Percentiles rank a stretch among this genome's conserved stretches.
Evolutionary conservation across 1,140 invertebrate species (phyloP).

Genomic region (Camponotus floridanus): DNA sequence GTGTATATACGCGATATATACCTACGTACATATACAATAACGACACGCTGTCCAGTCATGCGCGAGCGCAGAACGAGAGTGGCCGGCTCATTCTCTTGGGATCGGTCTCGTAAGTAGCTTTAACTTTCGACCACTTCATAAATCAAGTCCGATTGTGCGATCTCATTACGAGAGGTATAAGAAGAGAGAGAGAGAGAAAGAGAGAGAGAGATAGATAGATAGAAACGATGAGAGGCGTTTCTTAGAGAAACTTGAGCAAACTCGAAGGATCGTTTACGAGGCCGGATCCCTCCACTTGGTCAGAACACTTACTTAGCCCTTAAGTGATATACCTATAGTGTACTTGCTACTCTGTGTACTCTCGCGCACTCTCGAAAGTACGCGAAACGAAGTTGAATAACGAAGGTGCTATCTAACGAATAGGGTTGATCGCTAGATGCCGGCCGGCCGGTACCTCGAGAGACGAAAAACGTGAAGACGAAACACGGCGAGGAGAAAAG

Average conservation of each 20-base stretch:
- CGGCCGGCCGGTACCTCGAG: conserved; percentile 63
- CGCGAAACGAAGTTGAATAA: conserved; percentile 76
- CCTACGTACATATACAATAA: conserved; percentile 39
- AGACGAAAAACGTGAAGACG: conserved; percentile 18
- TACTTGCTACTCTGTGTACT: conserved; percentile 72
- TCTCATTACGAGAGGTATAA: not conserved
- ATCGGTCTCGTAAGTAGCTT: conserved; percentile 67
- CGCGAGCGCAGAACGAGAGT: conserved; percentile 68
- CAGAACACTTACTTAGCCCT: conserved; percentile 64
- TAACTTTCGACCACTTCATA: conserved; percentile 40
- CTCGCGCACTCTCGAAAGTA: conserved; percentile 64
- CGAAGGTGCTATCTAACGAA: conserved; percentile 82
- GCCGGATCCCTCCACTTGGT: conserved; percentile 54
- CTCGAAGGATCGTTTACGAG: conserved; percentile 53
- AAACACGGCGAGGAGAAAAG: conserved; percentile 48
- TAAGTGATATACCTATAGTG: conserved; percentile 65
- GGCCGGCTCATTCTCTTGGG: conserved; percentile 73
- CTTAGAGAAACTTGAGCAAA: not conserved
- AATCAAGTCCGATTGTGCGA: conserved; percentile 39
- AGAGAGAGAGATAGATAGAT: not conserved
- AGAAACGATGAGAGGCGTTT: not conserved
- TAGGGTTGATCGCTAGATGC: conserved; percentile 76
- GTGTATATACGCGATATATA: conserved; percentile 29
- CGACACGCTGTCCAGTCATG: conserved; percentile 58
- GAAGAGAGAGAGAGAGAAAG: not conserved